Evolutionary conservation across 2,113 vertebrate species (phyloP).

Genomic region (Lagopus muta): DNA sequence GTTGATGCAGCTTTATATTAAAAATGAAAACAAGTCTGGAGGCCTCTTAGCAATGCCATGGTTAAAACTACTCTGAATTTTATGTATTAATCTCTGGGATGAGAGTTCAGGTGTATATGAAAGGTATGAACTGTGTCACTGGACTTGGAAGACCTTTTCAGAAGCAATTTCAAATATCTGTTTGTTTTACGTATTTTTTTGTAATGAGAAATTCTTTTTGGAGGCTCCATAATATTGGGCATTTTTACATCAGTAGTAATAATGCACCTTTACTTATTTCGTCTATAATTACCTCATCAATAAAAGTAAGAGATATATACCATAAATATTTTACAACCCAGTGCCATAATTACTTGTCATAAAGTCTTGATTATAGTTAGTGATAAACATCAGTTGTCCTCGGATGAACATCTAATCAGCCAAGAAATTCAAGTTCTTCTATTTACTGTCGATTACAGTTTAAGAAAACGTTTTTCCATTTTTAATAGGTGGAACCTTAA

Average conservation of each 20-base stretch:
- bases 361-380: not conserved
- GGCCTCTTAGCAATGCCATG: not conserved
- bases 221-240: not conserved
- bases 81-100: not conserved
- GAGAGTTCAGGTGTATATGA: not conserved
- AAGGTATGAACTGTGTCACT: not conserved
- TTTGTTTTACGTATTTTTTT: not conserved
- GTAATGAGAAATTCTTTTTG: not conserved
- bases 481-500: conserved; percentile 82
- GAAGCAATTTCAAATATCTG: not conserved
- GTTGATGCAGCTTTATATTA: not conserved
- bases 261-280: not conserved
- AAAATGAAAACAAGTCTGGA: not conserved
- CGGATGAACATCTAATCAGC: not conserved
- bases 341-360: not conserved
- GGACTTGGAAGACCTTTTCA: not conserved
- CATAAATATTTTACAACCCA: not conserved
- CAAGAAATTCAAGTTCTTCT: not conserved
- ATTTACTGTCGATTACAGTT: not conserved
- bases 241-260: not conserved
- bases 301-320: not conserved
- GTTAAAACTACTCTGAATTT: not conserved
- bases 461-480: not conserved
- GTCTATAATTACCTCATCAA: not conserved
- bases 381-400: not conserved